These are phyloP conservation scores for Kradibia gibbosae DNA, from an alignment of 1,140 invertebrate genomes.

Conservation along the genomic window DNA sequence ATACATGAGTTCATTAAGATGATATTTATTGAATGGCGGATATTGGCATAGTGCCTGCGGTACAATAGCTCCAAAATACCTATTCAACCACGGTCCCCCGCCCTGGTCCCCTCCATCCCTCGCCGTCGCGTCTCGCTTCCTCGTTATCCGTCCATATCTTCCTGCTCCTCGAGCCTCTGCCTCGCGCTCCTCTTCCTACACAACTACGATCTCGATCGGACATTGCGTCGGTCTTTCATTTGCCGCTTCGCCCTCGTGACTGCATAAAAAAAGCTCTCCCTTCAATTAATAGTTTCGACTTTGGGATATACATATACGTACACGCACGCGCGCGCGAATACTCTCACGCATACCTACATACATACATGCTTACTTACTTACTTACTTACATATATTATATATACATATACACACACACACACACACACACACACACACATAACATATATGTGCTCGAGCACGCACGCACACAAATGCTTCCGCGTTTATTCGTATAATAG, in stretches of 20 bases:
- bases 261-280: constrained; percentile 21
- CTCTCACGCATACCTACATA: too few species aligned
- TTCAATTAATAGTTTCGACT: constrained; percentile 28
- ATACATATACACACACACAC: too few species aligned
- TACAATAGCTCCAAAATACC: constrained; percentile 63
- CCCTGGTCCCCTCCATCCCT: not conserved
- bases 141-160: too few species aligned
- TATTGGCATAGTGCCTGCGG: constrained; percentile 61
- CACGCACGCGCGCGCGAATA: too few species aligned
- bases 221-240: constrained; percentile 29
- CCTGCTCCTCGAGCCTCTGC: not conserved
- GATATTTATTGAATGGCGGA: constrained; percentile 65
- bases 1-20: constrained; percentile 66
- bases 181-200: not conserved
- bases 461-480: not conserved
- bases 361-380: too few species aligned
- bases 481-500: constrained; percentile 1
- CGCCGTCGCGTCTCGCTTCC: too few species aligned
- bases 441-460: too few species aligned
- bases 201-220: constrained; percentile 1
- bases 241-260: not conserved
- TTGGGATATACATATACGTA: not conserved
- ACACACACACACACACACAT: too few species aligned
- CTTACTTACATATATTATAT: too few species aligned
- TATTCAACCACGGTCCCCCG: constrained; percentile 51